A percentile compares a stretch with the other conserved stretches of the same genome.
These are phyloP conservation scores for Semicossyphus pulcher DNA, from an alignment of 2,113 vertebrate genomes.

Conservation along the genomic window DNA sequence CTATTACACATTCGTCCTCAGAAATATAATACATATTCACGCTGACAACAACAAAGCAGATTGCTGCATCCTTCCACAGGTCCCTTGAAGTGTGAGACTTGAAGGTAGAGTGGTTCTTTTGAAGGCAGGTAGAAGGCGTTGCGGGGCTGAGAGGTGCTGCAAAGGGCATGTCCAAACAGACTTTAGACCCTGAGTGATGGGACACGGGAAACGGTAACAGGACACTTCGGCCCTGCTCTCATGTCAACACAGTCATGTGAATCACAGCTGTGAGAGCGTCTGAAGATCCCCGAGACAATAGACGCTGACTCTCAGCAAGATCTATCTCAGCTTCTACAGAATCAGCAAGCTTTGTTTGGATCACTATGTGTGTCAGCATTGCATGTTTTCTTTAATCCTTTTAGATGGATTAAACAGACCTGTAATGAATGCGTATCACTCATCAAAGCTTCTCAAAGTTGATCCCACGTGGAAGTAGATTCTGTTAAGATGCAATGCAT, in stretches of 20 bases:
- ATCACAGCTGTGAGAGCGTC: constrained; percentile 67
- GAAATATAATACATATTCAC: constrained; percentile 69
- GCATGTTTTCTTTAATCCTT: constrained; percentile 6
- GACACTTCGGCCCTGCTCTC: constrained; percentile 68
- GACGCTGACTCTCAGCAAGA: constrained; percentile 25
- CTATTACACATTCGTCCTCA: constrained; percentile 23
- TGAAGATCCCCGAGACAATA: constrained; percentile 54
- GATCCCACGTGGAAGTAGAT: constrained; percentile 39
- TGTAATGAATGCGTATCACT: constrained; percentile 42
- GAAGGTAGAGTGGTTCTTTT: constrained; percentile 76
- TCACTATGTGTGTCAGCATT: constrained; percentile 16
- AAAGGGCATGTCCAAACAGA: constrained; percentile 81
- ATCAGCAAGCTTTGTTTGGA: constrained; percentile 25
- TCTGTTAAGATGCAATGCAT: constrained; percentile 39
- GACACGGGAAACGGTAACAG: constrained; percentile 76
- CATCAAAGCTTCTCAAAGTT: constrained; percentile 28
- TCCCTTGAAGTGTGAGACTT: constrained; percentile 78
- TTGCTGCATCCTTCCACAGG: constrained; percentile 64
- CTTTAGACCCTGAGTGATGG: constrained; percentile 76
- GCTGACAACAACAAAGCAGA: constrained; percentile 52
- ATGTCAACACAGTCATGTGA: constrained; percentile 74
- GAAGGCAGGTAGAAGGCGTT: constrained; percentile 78
- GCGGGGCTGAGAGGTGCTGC: constrained; percentile 70
- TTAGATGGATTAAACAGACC: constrained; percentile 26
- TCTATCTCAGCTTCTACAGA: constrained; percentile 15